Percentiles rank a stretch among this genome's conserved stretches.
phyloP scores from a whole-genome alignment of 1,140 invertebrate genomes.

The Paraescarpia echinospica region DNA sequence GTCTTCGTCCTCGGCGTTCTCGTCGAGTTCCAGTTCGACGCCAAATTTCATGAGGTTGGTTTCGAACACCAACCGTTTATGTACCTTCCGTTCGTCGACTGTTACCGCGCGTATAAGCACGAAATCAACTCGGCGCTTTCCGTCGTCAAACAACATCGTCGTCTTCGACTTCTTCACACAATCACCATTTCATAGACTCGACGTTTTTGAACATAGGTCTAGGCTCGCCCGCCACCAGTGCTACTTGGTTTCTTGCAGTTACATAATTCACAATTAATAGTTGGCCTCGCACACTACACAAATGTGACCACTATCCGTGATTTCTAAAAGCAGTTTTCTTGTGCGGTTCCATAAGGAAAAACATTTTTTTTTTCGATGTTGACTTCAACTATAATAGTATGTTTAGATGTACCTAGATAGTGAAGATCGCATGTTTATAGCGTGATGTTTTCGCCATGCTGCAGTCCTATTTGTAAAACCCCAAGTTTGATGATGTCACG shows the following conservation, averaged over 20 bases:
- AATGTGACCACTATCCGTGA: background rate
- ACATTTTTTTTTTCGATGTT: background rate
- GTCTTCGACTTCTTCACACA: background rate
- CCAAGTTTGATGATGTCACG: background rate
- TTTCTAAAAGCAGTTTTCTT: background rate
- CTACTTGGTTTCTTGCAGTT: background rate
- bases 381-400: background rate
- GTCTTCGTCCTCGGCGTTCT: background rate
- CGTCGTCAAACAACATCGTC: slow-evolving; percentile 74
- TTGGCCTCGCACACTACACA: background rate
- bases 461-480: background rate
- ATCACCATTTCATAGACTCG: background rate
- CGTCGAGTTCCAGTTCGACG: slow-evolving; percentile 41
- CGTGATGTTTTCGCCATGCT: background rate
- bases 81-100: slow-evolving; percentile 33
- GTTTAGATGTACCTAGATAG: background rate
- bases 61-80: slow-evolving; percentile 34
- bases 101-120: slow-evolving; percentile 70
- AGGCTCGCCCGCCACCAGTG: background rate
- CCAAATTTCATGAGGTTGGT: slow-evolving; percentile 30
- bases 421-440: background rate
- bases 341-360: background rate
- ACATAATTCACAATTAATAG: too few relatives aligned
- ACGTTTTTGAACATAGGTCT: background rate
- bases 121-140: slow-evolving; percentile 83